Conservation (phyloP, 2,113 vertebrate genomes). For the Rhynchomys soricoides region DNA sequence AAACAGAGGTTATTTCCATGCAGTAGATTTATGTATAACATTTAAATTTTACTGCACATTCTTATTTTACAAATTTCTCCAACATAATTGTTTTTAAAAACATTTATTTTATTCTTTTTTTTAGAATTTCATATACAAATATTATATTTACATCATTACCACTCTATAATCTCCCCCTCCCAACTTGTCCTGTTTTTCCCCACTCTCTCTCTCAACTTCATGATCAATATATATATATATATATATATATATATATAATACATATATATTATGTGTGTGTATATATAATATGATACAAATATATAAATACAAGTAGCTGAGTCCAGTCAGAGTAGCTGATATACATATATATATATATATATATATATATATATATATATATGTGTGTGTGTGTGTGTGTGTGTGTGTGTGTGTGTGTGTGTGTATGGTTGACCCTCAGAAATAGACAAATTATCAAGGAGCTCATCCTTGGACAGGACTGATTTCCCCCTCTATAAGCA, state of each 20-base stretch:
- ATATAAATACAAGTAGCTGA: neutral
- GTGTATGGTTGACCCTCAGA: neutral
- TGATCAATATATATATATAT: neutral
- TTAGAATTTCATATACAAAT: neutral
- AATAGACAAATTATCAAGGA: neutral
- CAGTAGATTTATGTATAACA: neutral
- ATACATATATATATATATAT: no score
- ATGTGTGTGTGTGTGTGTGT: neutral
- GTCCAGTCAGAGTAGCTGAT: neutral
- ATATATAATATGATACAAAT: neutral
- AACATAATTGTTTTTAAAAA: neutral
- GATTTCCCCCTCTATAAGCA: neutral
- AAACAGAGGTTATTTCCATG: neutral
- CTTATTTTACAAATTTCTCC: neutral
- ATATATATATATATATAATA: neutral
- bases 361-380: no score
- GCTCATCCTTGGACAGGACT: neutral
- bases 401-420: neutral
- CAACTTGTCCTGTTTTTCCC: neutral
- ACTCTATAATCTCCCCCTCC: neutral
- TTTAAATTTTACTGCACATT: constrained; percentile 11
- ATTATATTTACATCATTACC: neutral
- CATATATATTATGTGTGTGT: no score
- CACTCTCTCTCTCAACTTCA: neutral
- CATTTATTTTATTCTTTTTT: neutral